Percentiles rank a stretch among this genome's conserved stretches.
Evolutionary conservation across 2,888 invertebrate species (phyloP).

Genomic region (Chloroclystis v-ata): DNA sequence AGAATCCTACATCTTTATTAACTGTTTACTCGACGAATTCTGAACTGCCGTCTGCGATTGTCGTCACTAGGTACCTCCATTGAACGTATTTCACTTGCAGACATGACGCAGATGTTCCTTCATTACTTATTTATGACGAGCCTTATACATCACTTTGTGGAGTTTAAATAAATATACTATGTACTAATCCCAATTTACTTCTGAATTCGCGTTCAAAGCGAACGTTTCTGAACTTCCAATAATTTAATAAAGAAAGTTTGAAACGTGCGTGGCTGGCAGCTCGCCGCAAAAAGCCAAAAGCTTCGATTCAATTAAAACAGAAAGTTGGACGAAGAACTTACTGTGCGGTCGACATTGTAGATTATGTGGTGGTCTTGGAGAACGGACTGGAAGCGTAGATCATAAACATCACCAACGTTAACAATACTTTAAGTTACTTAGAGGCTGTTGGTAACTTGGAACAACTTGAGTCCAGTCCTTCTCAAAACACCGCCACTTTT

Average conservation of each 20-base stretch:
- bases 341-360: conserved; percentile 50
- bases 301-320: conserved; percentile 77
- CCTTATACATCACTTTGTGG: conserved; percentile 34
- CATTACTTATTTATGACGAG: conserved; percentile 32
- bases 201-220: conserved; percentile 68
- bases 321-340: conserved; percentile 72
- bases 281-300: conserved; percentile 77
- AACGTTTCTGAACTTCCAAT: conserved; percentile 75
- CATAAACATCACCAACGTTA: conserved; percentile 1
- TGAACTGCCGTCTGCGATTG: conserved; percentile 47
- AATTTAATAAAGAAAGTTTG: conserved; percentile 78
- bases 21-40: conserved; percentile 59
- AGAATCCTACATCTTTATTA: conserved; percentile 67
- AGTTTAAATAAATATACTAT: conserved; percentile 54
- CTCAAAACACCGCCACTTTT: neutral
- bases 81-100: conserved; percentile 34
- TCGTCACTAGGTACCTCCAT: conserved; percentile 36
- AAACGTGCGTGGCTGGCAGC: conserved; percentile 75
- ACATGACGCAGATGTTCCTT: conserved; percentile 22
- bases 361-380: conserved; percentile 32
- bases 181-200: conserved; percentile 66
- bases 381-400: conserved; percentile 22
- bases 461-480: neutral
- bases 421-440: neutral
- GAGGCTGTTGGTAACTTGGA: neutral